These are phyloP conservation scores for Acipenser transmontanus DNA, from an alignment of 2,797 vertebrate genomes.

Conservation along the genomic window DNA sequence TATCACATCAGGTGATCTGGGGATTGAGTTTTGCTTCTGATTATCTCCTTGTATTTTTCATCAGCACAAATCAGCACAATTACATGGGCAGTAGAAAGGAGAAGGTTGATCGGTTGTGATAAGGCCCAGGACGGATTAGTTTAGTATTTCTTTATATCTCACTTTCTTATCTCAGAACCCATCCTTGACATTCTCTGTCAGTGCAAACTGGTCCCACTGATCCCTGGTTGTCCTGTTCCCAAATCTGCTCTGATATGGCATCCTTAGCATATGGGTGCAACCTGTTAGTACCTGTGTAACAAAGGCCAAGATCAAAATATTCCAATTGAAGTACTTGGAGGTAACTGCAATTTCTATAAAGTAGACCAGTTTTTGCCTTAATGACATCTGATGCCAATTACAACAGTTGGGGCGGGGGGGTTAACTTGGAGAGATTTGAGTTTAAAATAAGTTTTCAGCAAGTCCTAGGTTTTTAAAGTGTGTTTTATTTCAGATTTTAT, in stretches of 20 bases:
- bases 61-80: constrained; percentile 80
- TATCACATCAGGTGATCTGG: constrained; percentile 54
- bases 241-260: constrained; percentile 32
- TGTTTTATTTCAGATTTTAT: no score
- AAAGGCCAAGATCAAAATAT: background rate
- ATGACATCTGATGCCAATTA: no score
- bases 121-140: constrained; percentile 54
- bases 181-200: constrained; percentile 69
- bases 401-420: no score
- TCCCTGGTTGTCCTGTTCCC: constrained; percentile 37
- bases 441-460: no score
- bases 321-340: background rate
- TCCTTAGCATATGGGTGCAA: constrained; percentile 8
- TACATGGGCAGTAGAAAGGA: constrained; percentile 66
- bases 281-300: background rate
- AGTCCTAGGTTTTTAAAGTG: no score
- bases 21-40: constrained; percentile 55
- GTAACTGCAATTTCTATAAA: no score
- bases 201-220: constrained; percentile 42
- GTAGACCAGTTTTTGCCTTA: no score
- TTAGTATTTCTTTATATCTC: constrained; percentile 62
- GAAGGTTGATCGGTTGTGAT: constrained; percentile 61
- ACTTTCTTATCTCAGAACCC: constrained; percentile 71
- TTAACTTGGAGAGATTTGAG: no score
- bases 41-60: constrained; percentile 72